These are phyloP conservation scores for Illadopsis cleaveri DNA, from an alignment of 2,113 vertebrate species.

Conservation along the genomic window DNA sequence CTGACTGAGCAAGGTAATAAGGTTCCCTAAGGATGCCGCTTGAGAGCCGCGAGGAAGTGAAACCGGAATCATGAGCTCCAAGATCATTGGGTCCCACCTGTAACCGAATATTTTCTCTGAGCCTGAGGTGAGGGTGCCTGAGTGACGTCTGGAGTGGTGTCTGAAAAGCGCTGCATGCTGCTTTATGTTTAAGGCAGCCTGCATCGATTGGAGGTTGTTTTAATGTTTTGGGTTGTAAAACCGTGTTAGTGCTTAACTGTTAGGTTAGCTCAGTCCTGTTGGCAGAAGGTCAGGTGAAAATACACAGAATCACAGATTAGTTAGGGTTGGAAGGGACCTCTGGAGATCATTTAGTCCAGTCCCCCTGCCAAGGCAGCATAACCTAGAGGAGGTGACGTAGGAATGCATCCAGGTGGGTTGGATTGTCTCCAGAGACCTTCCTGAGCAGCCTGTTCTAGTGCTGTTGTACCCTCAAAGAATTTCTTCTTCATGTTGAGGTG, in stretches of 20 bases:
- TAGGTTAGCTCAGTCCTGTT: not conserved
- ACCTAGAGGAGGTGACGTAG: not conserved
- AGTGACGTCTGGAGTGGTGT: no score
- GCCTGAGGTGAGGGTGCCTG: not conserved
- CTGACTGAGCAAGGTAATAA: not conserved
- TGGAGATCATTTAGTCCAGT: not conserved
- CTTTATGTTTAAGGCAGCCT: not conserved
- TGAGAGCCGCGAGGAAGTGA: not conserved
- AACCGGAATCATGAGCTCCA: not conserved
- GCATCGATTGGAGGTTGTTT: not conserved
- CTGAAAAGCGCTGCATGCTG: not conserved
- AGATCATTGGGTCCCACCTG: not conserved
- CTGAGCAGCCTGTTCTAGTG: not conserved
- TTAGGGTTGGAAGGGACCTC: not conserved
- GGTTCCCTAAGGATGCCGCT: not conserved
- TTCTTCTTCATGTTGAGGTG: not conserved
- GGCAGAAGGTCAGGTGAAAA: not conserved
- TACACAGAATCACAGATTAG: not conserved
- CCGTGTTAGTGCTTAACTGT: accelerated
- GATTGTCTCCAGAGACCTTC: not conserved
- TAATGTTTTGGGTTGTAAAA: not conserved
- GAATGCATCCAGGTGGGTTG: not conserved
- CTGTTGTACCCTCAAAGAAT: not conserved
- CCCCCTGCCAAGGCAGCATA: not conserved
- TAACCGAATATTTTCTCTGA: not conserved